Base-by-base conservation (phyloP, 2,888 invertebrate genomes). In the Leucania comma region DNA sequence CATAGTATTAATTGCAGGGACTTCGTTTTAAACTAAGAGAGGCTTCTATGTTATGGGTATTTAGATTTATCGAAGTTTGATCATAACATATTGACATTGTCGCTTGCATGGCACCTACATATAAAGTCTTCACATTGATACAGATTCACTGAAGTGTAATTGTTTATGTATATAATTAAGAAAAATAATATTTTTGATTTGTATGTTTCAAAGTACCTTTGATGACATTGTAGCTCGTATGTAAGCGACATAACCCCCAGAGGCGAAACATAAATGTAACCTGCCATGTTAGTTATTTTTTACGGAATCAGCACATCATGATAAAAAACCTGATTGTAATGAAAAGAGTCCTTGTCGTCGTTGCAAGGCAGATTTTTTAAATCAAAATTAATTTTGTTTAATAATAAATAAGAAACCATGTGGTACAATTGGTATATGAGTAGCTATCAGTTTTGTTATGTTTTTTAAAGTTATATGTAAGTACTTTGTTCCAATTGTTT, bases 1-100 rank as follows among this genome's bases (percentile, higher is more conserved):
- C 68, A 68, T 83, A 83, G 70, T 78, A 59, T 72, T 75, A 81
- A 73, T 14, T 53, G 66, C 48, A 69, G 75, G 63, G 67, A 71
- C 62, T 73, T 66, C 58, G 60, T 75, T 81, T 48, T 63, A 65
- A 65, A 56, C 64, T 75, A 68, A 72, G 50, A 66, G 75, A 68
- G 74, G 81, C 78, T 81, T 83, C 57, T 77, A 64, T 71, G 72
- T 82, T 64, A 83, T 81, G 78, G 85, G 76, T 82, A 66, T 61
- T 66, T 67, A 70, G 76, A 69, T 46, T 69, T 54, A 68, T 50
- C n/a, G 38, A 50, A 63, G 56, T 5, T 75, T 68, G 35, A 5
- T 69, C 24, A 10, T 24, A 29, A 22, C 35, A 50, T 53, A 63
- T 61, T 68, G 63, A 57, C 46, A 4, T 6, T 6, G 38, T 8